Base-by-base conservation (phyloP, 2,888 invertebrate genomes). In the Colostygia pectinataria region DNA sequence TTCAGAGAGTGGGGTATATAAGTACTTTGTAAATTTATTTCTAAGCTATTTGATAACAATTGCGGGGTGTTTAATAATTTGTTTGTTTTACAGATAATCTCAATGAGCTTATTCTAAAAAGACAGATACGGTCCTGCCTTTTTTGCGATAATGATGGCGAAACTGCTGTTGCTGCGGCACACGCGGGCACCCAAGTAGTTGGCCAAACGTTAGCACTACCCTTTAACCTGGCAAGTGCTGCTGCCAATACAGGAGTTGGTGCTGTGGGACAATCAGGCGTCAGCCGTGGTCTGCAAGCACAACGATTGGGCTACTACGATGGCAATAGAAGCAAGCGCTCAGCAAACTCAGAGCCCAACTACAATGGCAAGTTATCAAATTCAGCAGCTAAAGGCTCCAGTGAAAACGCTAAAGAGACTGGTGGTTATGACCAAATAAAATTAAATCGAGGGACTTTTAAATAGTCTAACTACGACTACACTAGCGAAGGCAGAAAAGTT, bases 171-270 rank as follows among this genome's bases (percentile, higher is more conserved):
- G 47, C 69, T 0, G 47, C 63, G 1, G 61, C 66, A 8, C 53
- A 59, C 12, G 23, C 48, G 4, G 59, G 56, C 1, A 8, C 39
- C 2, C 61, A 63, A 23, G 31, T 38, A 6, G 39, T 56, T 14
- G 61, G 65, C 12, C 64, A 68, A 47, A 64, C 67, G 6, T 63
- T 65, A 45, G 65, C 70, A 3, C 38, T 70, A 10, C 67, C 70
- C 4, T 57, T 64, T 10, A 61, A 63, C 5, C 55, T 61, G 2
- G 61, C 53, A 42, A 53, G 52, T 7, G 45, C 57, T 14, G 55
- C 47, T 0, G 44, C 38, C 7, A 50, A 44, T 29, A 27, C 38
- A 10, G 49, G 36, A 6, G 4, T 12, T 3, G 6, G 10, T 18
- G 18, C 10, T 8, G 18, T 9, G 7, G 27, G 29, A 15, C 44